phyloP scores from a whole-genome alignment of 2,888 invertebrate genomes.

The Cyclophora punctaria region DNA sequence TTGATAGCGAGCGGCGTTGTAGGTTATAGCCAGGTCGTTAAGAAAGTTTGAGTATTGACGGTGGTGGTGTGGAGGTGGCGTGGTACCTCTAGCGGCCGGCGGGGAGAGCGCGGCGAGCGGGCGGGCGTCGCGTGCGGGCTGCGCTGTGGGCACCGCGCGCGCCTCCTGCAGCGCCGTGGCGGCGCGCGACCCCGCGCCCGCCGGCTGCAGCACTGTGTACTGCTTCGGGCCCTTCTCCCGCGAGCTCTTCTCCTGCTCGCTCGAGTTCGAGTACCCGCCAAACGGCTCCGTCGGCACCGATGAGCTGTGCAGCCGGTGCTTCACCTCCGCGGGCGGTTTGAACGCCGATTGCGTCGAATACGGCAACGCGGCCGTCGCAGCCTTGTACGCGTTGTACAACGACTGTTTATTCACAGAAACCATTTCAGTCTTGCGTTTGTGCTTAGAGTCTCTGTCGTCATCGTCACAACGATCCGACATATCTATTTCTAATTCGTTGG shows the following conservation, averaged over 20 bases:
- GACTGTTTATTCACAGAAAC: conserved; percentile 69
- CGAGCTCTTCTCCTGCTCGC: conserved; percentile 61
- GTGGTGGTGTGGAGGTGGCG: conserved; percentile 43
- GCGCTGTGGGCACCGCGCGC: conserved; percentile 68
- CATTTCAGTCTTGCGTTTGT: conserved; percentile 69
- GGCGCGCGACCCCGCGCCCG: conserved; percentile 85
- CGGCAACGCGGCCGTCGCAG: conserved; percentile 74
- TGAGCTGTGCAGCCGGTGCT: conserved; percentile 61
- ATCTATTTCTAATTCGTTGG: conserved; percentile 85
- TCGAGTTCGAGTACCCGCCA: conserved; percentile 77
- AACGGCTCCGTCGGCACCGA: conserved; percentile 80
- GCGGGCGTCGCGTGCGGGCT: conserved; percentile 66
- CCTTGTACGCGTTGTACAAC: conserved; percentile 71
- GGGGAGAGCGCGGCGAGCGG: conserved; percentile 79
- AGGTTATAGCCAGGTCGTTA: conserved; percentile 63
- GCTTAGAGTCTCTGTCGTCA: conserved; percentile 66
- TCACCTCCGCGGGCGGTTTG: conserved; percentile 83
- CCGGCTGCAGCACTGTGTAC: conserved; percentile 91
- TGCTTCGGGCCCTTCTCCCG: conserved; percentile 79
- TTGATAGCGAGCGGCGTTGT: conserved; percentile 55
- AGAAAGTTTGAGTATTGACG: conserved; percentile 55
- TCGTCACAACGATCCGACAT: conserved; percentile 83
- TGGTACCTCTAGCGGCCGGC: conserved; percentile 83
- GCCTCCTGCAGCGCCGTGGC: conserved; percentile 88
- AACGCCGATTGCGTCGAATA: conserved; percentile 87